Evolutionary conservation across 2,113 vertebrate species (phyloP).

Genomic region (Pseudopodoces humilis): DNA sequence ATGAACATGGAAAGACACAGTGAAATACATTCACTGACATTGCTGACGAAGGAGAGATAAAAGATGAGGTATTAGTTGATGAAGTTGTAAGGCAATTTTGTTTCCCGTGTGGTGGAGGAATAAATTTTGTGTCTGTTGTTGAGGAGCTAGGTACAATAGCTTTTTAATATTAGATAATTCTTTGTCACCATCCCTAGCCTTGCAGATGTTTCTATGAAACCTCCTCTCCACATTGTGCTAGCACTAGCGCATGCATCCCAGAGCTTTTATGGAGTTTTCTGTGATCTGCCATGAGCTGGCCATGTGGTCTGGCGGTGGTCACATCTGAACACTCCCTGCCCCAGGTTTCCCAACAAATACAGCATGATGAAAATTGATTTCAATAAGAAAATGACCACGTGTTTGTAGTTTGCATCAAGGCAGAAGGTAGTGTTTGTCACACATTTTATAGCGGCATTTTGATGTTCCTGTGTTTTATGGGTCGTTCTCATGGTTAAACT

Average conservation of each 20-base stretch:
- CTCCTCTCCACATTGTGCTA: neutral
- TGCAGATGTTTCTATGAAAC: neutral
- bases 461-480: neutral
- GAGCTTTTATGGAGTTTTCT: neutral
- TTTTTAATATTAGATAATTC: neutral
- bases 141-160: neutral
- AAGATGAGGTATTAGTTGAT: neutral
- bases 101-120: neutral
- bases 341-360: neutral
- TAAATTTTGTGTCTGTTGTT: neutral
- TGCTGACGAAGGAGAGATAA: neutral
- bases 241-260: accelerated
- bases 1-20: neutral
- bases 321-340: neutral
- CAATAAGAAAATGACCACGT: neutral
- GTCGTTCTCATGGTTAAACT: neutral
- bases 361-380: neutral
- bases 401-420: neutral
- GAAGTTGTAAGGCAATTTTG: neutral
- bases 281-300: neutral
- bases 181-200: neutral
- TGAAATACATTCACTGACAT: neutral
- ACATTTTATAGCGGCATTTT: neutral
- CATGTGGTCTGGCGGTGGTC: neutral
- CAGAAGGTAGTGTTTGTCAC: neutral